phyloP scores from a whole-genome alignment of 2,888 invertebrate species.

The Andrena trimmerana region DNA sequence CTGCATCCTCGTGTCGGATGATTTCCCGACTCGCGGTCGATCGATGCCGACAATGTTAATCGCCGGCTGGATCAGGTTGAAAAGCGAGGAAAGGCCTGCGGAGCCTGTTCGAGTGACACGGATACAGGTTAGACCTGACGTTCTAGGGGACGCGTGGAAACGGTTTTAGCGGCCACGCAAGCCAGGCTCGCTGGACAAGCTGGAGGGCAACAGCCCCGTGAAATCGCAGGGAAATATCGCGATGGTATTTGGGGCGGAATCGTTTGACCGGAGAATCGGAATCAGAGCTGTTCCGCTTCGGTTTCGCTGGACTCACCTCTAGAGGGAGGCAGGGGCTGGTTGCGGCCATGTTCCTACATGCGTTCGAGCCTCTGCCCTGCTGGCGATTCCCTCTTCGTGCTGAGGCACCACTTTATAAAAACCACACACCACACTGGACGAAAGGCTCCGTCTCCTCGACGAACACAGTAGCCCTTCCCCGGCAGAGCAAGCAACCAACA shows the following conservation, averaged over 20 bases:
- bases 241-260: constrained; percentile 14
- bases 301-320: constrained; percentile 82
- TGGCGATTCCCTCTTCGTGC: constrained; percentile 80
- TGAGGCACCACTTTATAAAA: constrained; percentile 66
- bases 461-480: constrained; percentile 20
- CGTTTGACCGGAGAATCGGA: constrained; percentile 22
- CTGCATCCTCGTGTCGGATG: neutral
- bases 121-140: too few species aligned
- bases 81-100: too few species aligned
- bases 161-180: too few species aligned
- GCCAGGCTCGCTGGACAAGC: too few species aligned
- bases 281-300: constrained; percentile 35
- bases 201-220: too few species aligned
- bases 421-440: constrained; percentile 68
- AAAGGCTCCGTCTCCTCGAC: constrained; percentile 52
- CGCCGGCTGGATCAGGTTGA: too few species aligned
- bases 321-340: constrained; percentile 85
- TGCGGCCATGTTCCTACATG: constrained; percentile 85
- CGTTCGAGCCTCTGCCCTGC: constrained; percentile 84
- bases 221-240: neutral
- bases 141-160: too few species aligned
- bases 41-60: too few species aligned
- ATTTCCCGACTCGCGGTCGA: neutral
- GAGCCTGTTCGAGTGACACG: too few species aligned
- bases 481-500: neutral